Evolutionary conservation across 1,140 invertebrate species (phyloP), one percentile per base, ranked within the genome.

Genomic region (Eufriesea mexicana): DNA sequence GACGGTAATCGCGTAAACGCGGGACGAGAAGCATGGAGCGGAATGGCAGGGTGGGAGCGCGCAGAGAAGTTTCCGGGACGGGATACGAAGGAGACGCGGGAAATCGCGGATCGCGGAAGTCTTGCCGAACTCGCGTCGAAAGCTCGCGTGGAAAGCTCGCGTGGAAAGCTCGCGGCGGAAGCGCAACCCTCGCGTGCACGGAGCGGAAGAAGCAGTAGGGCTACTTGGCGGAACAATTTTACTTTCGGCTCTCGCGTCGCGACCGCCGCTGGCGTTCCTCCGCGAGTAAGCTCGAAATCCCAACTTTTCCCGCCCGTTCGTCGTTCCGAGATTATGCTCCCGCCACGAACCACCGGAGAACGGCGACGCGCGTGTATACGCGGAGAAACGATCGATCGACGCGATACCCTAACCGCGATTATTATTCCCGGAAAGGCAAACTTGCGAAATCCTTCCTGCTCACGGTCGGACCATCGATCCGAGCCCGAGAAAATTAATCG

Each of bases 361-460:
- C n/a, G n/a, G n/a, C 10, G n/a, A 7, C 16, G 8, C n/a, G 25
- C 14, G 10, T 51, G 49, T 51, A 5, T 51, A 61, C 35, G 7
- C n/a, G 0, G 1, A 14, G 16, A 1, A 45, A 6, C 35, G 62
- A 55, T 71, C 61, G 61, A 81, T 66, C 67, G n/a, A 45, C 25
- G 16, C 54, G 28, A 57, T 42, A 62, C 59, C 16, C 14, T n/a
- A 10, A 8, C 25, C 61, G 61, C 45, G 35, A 74, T 81, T 64
- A 81, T 75, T 75, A 75, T 75, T 75, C 79, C 18, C 42, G 18
- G 20, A 66, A 75, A 57, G n/a, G 71, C 25, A 35, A 81, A 75
- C 51, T 75, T 55, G 49, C 49, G 49, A 80, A 81, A 81, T 81
- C 79, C 49, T 28, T 64, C 8, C 18, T 20, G 57, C n/a, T 74